These are phyloP conservation scores for Drosophila insularis DNA, from an alignment of 1,140 invertebrate species.

Conservation along the genomic window DNA sequence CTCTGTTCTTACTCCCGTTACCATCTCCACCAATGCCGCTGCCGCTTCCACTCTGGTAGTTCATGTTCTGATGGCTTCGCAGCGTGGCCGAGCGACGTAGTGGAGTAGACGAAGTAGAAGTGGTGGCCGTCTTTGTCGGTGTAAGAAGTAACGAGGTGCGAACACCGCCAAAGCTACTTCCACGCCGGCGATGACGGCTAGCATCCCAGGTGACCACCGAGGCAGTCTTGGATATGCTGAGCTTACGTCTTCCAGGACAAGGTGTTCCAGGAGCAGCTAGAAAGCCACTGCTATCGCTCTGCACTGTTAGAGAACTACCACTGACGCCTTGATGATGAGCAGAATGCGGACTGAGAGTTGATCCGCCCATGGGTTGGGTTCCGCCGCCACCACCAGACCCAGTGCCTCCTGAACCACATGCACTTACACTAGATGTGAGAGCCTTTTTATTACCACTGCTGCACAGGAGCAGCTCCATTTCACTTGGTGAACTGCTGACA, in stretches of 20 bases:
- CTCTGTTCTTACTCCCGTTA: slow-evolving; percentile 50
- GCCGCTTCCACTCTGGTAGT: slow-evolving; percentile 44
- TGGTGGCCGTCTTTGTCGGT: slow-evolving; percentile 76
- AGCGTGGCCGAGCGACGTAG: slow-evolving; percentile 84
- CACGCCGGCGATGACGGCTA: slow-evolving; percentile 83
- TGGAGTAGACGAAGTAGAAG: slow-evolving; percentile 82
- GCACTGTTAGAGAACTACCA: slow-evolving; percentile 55
- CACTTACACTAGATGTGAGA: slow-evolving; percentile 56
- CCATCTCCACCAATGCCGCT: slow-evolving; percentile 34
- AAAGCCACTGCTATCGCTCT: slow-evolving; percentile 52
- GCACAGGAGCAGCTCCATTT: slow-evolving; percentile 69
- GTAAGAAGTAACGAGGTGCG: slow-evolving; percentile 83
- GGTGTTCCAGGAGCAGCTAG: slow-evolving; percentile 65
- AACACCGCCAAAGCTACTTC: slow-evolving; percentile 85
- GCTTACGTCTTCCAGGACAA: slow-evolving; percentile 60
- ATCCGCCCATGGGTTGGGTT: neutral
- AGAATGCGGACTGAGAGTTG: slow-evolving; percentile 48
- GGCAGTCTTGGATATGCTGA: slow-evolving; percentile 79
- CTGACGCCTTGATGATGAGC: slow-evolving; percentile 39
- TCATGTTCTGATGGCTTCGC: slow-evolving; percentile 84
- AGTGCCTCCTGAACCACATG: slow-evolving; percentile 13
- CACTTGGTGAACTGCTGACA: slow-evolving; percentile 69
- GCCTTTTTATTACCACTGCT: slow-evolving; percentile 42
- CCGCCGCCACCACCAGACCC: neutral
- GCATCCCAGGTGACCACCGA: slow-evolving; percentile 86